Percentiles rank a stretch among this genome's conserved stretches.
Evolutionary conservation across 2,888 invertebrate genomes (phyloP).

Genomic region (Cosmia trapezina): DNA sequence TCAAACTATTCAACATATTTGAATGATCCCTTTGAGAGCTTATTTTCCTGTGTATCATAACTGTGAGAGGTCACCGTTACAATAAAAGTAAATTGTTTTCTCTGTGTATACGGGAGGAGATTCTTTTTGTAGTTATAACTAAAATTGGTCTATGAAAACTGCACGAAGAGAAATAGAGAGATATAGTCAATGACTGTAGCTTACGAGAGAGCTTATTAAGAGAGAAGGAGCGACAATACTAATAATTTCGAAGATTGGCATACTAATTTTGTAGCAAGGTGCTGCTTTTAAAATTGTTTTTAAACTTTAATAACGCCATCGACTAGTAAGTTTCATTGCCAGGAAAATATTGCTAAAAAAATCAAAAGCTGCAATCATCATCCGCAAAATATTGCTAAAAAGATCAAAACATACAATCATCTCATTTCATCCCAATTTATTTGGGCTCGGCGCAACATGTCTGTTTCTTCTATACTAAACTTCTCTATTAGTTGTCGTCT

Average conservation of each 20-base stretch:
- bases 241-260: background rate
- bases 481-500: background rate
- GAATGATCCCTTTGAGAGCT: constrained; percentile 30
- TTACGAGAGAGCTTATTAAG: background rate
- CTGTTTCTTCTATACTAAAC: background rate
- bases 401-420: too few species aligned
- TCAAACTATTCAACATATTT: constrained; percentile 42
- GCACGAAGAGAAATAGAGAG: background rate
- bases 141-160: background rate
- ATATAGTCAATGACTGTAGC: background rate
- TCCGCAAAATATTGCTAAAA: too few species aligned
- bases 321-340: background rate
- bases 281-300: background rate
- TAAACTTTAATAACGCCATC: background rate
- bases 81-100: constrained; percentile 25
- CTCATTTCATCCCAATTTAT: background rate
- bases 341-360: background rate
- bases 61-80: background rate
- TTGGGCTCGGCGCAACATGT: background rate
- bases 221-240: too few species aligned
- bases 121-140: background rate
- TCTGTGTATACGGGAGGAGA: background rate
- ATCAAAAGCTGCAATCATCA: background rate
- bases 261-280: background rate
- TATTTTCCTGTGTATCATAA: constrained; percentile 26